Conservation (phyloP, 2,797 vertebrate genomes). For the Poecilia velifera region DNA sequence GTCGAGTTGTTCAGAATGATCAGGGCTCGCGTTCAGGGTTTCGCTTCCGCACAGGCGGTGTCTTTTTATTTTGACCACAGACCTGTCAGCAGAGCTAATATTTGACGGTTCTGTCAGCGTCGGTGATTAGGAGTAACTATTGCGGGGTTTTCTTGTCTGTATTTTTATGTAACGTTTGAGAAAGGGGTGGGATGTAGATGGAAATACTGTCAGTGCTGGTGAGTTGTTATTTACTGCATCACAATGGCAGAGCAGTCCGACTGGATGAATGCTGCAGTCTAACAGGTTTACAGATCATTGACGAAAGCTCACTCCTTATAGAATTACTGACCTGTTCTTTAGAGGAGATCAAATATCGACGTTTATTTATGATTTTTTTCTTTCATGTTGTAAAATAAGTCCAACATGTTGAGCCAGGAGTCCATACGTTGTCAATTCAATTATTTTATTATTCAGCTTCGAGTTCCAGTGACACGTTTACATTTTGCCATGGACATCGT, state of each 20-base stretch:
- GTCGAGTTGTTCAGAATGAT: constrained; percentile 18
- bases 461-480: background rate
- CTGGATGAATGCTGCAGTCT: constrained; percentile 63
- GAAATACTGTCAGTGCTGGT: constrained; percentile 33
- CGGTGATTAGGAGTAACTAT: background rate
- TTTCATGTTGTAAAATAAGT: background rate
- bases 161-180: background rate
- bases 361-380: background rate
- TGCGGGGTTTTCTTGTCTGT: background rate
- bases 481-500: background rate
- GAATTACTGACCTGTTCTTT: constrained; percentile 35
- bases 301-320: background rate
- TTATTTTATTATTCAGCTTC: background rate
- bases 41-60: constrained; percentile 67
- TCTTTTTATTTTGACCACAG: constrained; percentile 31
- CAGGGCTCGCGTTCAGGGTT: constrained; percentile 46
- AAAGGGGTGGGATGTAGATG: constrained; percentile 7
- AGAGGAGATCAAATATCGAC: background rate
- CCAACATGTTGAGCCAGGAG: background rate
- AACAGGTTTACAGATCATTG: constrained; percentile 56
- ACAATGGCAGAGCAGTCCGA: constrained; percentile 22
- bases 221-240: constrained; percentile 33
- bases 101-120: constrained; percentile 21
- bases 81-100: constrained; percentile 19
- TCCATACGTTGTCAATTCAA: background rate